phyloP scores from a whole-genome alignment of 2,888 invertebrate genomes.

The Eupelmus urozonus region DNA sequence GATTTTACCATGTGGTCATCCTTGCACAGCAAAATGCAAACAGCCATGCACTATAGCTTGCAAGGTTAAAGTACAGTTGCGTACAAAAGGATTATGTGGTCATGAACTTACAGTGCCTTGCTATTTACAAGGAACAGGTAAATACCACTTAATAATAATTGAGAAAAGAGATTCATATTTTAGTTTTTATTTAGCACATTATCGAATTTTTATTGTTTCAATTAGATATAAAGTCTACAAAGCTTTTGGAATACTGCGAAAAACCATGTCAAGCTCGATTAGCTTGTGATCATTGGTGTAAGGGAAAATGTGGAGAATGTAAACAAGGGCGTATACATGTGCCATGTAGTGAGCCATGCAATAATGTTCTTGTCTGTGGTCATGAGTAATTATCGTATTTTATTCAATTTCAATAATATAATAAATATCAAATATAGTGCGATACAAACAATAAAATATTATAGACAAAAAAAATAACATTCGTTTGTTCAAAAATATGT shows the following conservation, averaged over 20 bases:
- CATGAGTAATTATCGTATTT: conserved; percentile 19
- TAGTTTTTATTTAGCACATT: too few species aligned
- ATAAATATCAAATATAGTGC: background rate
- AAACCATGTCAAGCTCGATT: conserved; percentile 12
- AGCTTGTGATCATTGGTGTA: conserved; percentile 23
- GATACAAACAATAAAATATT: too few species aligned
- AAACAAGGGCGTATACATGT: conserved; percentile 41
- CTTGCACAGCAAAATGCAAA: conserved; percentile 32
- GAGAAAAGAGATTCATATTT: too few species aligned
- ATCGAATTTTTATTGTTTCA: background rate
- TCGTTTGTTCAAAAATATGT: background rate
- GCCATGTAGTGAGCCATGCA: conserved; percentile 11
- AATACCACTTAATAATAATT: background rate
- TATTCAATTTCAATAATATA: background rate
- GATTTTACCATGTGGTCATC: conserved; percentile 26
- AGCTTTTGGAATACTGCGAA: conserved; percentile 27
- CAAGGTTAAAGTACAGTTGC: background rate
- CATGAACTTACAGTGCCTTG: conserved; percentile 28
- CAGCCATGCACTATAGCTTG: conserved; percentile 23
- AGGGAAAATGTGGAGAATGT: conserved; percentile 31
- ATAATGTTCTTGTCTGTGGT: conserved; percentile 31
- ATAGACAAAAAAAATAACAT: too few species aligned
- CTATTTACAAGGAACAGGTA: conserved; percentile 16
- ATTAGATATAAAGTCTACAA: background rate
- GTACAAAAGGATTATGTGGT: conserved; percentile 24